Evolutionary conservation across 2,888 invertebrate species (phyloP).

Genomic region (Sipunculus nudus): DNA sequence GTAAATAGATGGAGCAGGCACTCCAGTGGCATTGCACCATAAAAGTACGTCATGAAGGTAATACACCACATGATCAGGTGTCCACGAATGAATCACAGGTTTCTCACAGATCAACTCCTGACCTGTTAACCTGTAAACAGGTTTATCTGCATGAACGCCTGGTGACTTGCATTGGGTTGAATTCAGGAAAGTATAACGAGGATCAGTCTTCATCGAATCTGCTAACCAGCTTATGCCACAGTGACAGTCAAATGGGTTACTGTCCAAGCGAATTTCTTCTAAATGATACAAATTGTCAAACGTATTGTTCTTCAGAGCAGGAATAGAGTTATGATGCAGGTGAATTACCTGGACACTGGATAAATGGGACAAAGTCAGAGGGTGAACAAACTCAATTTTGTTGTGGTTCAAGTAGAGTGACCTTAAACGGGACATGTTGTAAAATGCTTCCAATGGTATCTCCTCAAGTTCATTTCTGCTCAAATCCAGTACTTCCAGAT

Average conservation of each 20-base stretch:
- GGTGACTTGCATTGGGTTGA: slow-evolving; percentile 4
- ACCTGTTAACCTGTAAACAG: not conserved
- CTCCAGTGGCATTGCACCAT: slow-evolving; percentile 19
- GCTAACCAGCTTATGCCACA: slow-evolving; percentile 15
- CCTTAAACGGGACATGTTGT: too few relatives aligned
- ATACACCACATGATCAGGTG: not conserved
- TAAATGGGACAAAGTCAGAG: too few relatives aligned
- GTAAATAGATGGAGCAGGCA: slow-evolving; percentile 19
- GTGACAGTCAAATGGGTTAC: slow-evolving; percentile 17
- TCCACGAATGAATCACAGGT: not conserved
- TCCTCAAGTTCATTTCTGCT: too few relatives aligned
- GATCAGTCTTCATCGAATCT: not conserved
- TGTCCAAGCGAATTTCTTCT: too few relatives aligned
- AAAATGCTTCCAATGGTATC: too few relatives aligned
- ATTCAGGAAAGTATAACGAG: not conserved
- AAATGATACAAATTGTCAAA: too few relatives aligned
- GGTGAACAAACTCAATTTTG: too few relatives aligned
- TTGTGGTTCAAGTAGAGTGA: too few relatives aligned
- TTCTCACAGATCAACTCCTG: not conserved
- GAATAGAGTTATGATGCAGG: too few relatives aligned
- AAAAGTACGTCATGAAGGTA: slow-evolving; percentile 6
- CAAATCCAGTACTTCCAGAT: too few relatives aligned
- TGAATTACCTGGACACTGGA: too few relatives aligned
- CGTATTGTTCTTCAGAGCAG: too few relatives aligned
- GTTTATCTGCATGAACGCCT: not conserved